Base-by-base conservation (phyloP, 2,888 invertebrate genomes). In the Drosophila nigricruria region DNA sequence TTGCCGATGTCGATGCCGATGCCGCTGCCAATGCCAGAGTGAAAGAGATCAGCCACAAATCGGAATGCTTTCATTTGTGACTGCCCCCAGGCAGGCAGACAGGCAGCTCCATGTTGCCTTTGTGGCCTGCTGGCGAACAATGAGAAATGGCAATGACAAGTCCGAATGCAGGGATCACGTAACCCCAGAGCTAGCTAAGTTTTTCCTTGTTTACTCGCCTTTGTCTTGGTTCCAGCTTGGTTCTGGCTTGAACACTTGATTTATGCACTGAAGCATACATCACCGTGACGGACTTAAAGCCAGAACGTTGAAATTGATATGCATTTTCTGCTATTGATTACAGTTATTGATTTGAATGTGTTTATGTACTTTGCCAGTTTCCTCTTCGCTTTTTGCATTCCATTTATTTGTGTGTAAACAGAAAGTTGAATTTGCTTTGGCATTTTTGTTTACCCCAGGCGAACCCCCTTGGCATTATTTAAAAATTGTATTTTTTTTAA, bases 401-500 rank as follows among this genome's bases (percentile, higher is more conserved):
- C 36, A 57, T 59, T 79, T 70, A 50, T 66, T 61, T 63, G 36
- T 47, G 45, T 58, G 70, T 49, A 79, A 79, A 58, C 70, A 78
- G 49, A 53, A 74, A 70, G 79, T 66, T 61, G 43, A 47, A 25
- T 70, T 77, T 70, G 38, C 66, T 52, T 67, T 70, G 70, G 36
- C 70, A 58, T 53, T 75, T 72, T 49, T 76, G 72, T 72, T 80
- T 80, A 62, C 80, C 30, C 52, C 27, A 45, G 40, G 20, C 49
- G 60, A 57, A 53, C 40, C 25, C 70, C 66, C 50, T 40, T 65
- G 67, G 70, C 71, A 76, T 68, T 73, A 76, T 70, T 74, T 79
- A 49, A 66, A 68, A 84, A 83, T 79, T 84, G 79, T 67, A 70
- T 84, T 34, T 16, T 34, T 10, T 83, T 66, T 81, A 79, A 84